Evolutionary conservation across 2,888 invertebrate genomes (phyloP), one percentile per base, ranked within the genome.

Genomic region (Mycalesis mineus): DNA sequence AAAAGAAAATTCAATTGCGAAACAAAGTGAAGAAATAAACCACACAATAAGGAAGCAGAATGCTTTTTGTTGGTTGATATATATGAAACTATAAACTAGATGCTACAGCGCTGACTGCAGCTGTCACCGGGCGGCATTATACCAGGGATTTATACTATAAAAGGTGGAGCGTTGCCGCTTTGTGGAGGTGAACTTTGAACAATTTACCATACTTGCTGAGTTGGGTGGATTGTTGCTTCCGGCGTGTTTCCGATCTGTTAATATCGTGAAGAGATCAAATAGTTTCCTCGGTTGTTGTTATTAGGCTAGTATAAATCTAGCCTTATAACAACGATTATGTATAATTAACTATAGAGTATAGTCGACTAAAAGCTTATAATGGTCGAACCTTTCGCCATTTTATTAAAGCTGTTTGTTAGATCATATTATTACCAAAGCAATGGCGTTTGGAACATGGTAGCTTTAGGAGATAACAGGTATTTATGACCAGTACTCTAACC

Each of bases 71-170:
- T 17, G 11, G 50, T 13, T 33, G 39, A 41, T 33, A 52, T 41
- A 52, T 52, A 15, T 52, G 17, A 52, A 52, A 33, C 41, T 31
- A 52, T 52, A 41, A 50, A 52, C 15, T 52, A 31, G 31, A 51
- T 29, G 40, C 41, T 41, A 52, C 51, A 42, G 14, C 41, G 51
- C 51, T 52, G 51, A 52, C 41, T 41, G 41, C 51, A 52, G 41
- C 51, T 42, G 51, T 52, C 51, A 33, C 42, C 13, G 2, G 9
- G 31, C 29, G 22, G 22, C 22, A 5, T 2, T 22, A 22, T 22
- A 22, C 22, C 22, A 7, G 17, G 33, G n/a, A 52, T 52, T 42
- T 42, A 52, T 41, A 36, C 1, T 36, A 22, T 52, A 52, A 42
- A 52, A 42, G 42, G 52, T 42, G 14, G 40, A 42, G 40, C 15